A percentile compares a stretch with the other conserved stretches of the same genome.
Conservation (phyloP, 2,797 vertebrate genomes). For the Pseudochirops corinnae region DNA sequence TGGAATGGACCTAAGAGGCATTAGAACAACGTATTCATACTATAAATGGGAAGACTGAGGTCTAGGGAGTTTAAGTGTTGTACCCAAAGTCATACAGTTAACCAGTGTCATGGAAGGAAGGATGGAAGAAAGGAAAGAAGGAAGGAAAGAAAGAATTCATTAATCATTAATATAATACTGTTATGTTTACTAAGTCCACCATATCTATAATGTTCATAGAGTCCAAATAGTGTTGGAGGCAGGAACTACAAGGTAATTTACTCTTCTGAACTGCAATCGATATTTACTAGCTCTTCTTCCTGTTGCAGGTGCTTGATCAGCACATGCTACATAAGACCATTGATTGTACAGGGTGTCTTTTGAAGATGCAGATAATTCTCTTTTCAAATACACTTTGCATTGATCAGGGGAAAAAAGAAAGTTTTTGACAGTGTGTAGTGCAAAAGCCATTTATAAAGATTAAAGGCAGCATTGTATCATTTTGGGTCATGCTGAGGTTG, state of each 20-base stretch:
- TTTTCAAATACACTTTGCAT: conserved; percentile 91
- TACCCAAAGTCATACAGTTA: background rate
- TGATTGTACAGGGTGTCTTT: conserved; percentile 87
- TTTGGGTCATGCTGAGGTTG: conserved; percentile 65
- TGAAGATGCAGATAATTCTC: conserved; percentile 87
- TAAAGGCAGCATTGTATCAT: conserved; percentile 70
- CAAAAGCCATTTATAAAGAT: conserved; percentile 83
- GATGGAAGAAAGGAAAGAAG: background rate
- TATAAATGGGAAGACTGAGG: background rate
- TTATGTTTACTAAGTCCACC: conserved; percentile 15
- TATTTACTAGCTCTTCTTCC: conserved; percentile 87
- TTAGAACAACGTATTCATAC: background rate
- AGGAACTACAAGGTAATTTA: conserved; percentile 83
- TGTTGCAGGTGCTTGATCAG: conserved; percentile 88
- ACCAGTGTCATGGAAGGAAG: background rate
- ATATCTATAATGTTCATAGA: conserved; percentile 38
- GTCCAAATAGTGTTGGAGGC: conserved; percentile 67
- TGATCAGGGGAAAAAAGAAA: conserved; percentile 85
- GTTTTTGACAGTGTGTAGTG: conserved; percentile 82
- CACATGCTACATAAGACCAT: conserved; percentile 90
- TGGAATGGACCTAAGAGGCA: background rate
- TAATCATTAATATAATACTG: rapidly evolving
- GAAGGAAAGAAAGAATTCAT: background rate
- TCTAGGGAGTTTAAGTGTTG: background rate
- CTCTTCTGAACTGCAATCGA: conserved; percentile 87